phyloP scores from a whole-genome alignment of 1,140 invertebrate species.

The Scaptomyza montana region DNA sequence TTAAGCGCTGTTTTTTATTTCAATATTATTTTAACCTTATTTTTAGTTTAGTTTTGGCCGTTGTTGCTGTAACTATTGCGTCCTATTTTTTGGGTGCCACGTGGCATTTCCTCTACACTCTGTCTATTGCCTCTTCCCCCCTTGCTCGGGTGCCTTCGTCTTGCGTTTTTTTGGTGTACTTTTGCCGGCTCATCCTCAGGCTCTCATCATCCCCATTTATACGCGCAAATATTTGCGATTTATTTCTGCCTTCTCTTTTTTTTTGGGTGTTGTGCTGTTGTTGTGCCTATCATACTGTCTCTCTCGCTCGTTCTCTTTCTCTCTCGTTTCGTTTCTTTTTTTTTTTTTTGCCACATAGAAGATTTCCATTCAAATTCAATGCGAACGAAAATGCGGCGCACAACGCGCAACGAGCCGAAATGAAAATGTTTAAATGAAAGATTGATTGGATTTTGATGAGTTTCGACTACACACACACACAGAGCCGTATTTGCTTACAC shows the following conservation, averaged over 20 bases:
- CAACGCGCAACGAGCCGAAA: slow-evolving; percentile 70
- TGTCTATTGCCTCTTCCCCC: background rate
- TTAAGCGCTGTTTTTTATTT: background rate
- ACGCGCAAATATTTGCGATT: slow-evolving; percentile 80
- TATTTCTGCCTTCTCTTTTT: slow-evolving; percentile 58
- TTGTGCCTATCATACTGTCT: slow-evolving; percentile 33
- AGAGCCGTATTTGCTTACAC: background rate
- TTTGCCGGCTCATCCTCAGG: slow-evolving; percentile 43
- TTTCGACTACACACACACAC: slow-evolving; percentile 56
- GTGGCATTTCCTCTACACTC: background rate
- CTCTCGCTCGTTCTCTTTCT: slow-evolving; percentile 2
- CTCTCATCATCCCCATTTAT: slow-evolving; percentile 76
- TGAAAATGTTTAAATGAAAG: slow-evolving; percentile 82
- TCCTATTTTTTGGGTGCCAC: slow-evolving; percentile 17
- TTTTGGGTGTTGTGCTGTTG: slow-evolving; percentile 14
- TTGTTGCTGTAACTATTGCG: background rate
- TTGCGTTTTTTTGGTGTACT: slow-evolving; percentile 14
- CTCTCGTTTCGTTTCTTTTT: background rate
- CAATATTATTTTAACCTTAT: background rate
- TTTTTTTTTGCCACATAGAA: slow-evolving; percentile 37
- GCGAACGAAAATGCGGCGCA: slow-evolving; percentile 53
- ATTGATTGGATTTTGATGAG: slow-evolving; percentile 81
- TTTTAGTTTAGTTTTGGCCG: background rate
- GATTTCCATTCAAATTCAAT: slow-evolving; percentile 46
- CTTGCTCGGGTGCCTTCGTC: no score